Conservation (phyloP, 2,888 invertebrate genomes). For the Apocheima hispidaria region DNA sequence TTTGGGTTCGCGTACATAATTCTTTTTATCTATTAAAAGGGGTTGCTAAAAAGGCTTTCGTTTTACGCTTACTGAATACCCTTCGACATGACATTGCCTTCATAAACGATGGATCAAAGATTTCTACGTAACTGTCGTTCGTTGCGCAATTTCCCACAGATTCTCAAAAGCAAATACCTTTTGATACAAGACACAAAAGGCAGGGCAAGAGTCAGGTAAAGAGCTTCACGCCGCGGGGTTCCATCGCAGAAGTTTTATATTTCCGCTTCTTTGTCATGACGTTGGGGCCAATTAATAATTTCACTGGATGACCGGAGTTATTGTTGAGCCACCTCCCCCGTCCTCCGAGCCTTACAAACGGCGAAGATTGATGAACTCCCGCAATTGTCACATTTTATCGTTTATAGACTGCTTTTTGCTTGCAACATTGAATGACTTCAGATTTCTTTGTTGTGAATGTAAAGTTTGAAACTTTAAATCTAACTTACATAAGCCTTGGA, state of each 20-base stretch:
- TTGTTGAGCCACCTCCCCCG: slow-evolving; percentile 72
- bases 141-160: slow-evolving; percentile 85
- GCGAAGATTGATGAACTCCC: slow-evolving; percentile 83
- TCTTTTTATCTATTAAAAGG: slow-evolving; percentile 66
- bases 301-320: slow-evolving; percentile 83
- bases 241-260: slow-evolving; percentile 83
- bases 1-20: slow-evolving; percentile 53
- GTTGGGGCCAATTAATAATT: slow-evolving; percentile 83
- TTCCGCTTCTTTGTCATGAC: slow-evolving; percentile 84
- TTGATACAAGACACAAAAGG: slow-evolving; percentile 77
- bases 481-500: not conserved
- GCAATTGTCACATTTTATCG: slow-evolving; percentile 79
- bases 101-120: slow-evolving; percentile 63
- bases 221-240: slow-evolving; percentile 79
- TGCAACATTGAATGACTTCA: slow-evolving; percentile 63
- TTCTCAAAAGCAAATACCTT: slow-evolving; percentile 78
- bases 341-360: slow-evolving; percentile 71
- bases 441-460: slow-evolving; percentile 40
- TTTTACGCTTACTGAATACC: slow-evolving; percentile 61
- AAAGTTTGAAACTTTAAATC: slow-evolving; percentile 27
- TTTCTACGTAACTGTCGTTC: slow-evolving; percentile 62
- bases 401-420: slow-evolving; percentile 79
- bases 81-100: slow-evolving; percentile 64
- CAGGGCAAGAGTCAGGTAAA: slow-evolving; percentile 85
- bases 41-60: slow-evolving; percentile 63